A percentile compares a stretch with the other conserved stretches of the same genome.
These are phyloP conservation scores for Notarius quadriscutis DNA, from an alignment of 2,113 vertebrate species.

Conservation along the genomic window DNA sequence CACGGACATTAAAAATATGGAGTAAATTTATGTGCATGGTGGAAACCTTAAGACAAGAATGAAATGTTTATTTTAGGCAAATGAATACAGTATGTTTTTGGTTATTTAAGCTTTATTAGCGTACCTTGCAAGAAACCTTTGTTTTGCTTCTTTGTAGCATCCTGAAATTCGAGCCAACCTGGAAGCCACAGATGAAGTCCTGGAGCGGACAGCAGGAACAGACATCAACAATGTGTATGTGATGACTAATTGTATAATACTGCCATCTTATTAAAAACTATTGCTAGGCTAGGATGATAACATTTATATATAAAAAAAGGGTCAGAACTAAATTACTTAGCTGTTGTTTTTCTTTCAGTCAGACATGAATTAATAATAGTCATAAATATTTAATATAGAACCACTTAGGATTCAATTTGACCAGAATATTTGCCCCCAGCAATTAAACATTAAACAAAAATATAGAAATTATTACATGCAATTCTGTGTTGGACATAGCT, in stretches of 20 bases:
- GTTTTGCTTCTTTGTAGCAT: conserved; percentile 71
- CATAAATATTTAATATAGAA: neutral
- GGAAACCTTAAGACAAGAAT: neutral
- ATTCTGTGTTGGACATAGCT: neutral
- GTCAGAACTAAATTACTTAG: neutral
- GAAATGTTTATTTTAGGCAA: neutral
- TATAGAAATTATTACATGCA: neutral
- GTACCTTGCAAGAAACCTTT: neutral
- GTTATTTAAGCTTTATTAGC: neutral
- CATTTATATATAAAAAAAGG: too few relatives aligned
- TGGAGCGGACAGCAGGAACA: conserved; percentile 87
- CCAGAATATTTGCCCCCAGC: neutral
- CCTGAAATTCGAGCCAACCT: conserved; percentile 85
- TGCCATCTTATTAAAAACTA: neutral
- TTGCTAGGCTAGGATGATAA: neutral
- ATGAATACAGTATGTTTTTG: neutral
- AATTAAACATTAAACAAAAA: neutral
- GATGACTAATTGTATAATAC: neutral
- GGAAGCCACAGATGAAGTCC: conserved; percentile 85
- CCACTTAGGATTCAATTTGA: neutral
- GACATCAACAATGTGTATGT: conserved; percentile 97
- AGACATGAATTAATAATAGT: neutral
- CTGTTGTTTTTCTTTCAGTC: too few relatives aligned
- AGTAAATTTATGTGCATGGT: neutral
- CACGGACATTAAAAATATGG: neutral